A percentile compares a stretch with the other conserved stretches of the same genome.
phyloP scores from a whole-genome alignment of 2,888 invertebrate genomes.

The Plagodis dolabraria region DNA sequence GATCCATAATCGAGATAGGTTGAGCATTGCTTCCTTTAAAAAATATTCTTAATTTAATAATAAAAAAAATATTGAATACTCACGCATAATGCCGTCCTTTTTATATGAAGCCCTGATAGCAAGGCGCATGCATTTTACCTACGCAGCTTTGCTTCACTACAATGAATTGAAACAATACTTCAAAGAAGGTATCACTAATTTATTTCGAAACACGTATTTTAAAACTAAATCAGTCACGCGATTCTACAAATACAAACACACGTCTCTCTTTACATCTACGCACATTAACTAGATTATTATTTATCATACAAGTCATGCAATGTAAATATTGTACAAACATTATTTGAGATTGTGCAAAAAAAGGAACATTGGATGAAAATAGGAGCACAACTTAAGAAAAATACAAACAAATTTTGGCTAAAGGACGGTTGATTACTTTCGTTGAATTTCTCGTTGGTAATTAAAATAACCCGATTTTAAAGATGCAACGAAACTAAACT shows the following conservation, averaged over 20 bases:
- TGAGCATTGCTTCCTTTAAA: no score
- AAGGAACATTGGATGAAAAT: constrained; percentile 25
- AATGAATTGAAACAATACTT: constrained; percentile 44
- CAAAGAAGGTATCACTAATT: constrained; percentile 53
- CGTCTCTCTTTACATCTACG: constrained; percentile 32
- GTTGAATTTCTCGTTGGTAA: neutral
- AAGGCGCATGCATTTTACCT: constrained; percentile 62
- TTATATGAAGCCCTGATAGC: constrained; percentile 56
- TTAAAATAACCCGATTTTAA: no score
- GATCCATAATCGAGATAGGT: no score
- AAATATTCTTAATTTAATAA: neutral
- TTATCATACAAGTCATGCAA: constrained; percentile 32
- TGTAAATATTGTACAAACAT: constrained; percentile 24
- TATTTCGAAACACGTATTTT: constrained; percentile 52
- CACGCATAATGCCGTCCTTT: constrained; percentile 24
- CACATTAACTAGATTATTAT: constrained; percentile 27
- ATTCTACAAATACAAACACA: constrained; percentile 54
- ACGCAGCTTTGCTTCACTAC: constrained; percentile 29
- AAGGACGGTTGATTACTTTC: neutral
- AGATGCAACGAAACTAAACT: no score
- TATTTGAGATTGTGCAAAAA: constrained; percentile 31
- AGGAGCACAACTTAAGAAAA: constrained; percentile 7
- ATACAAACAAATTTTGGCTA: constrained; percentile 23
- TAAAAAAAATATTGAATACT: constrained; percentile 27
- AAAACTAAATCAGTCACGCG: constrained; percentile 80